Base-by-base conservation (phyloP, 92 coral and sea anemone species). In the Porites cylindrica region DNA sequence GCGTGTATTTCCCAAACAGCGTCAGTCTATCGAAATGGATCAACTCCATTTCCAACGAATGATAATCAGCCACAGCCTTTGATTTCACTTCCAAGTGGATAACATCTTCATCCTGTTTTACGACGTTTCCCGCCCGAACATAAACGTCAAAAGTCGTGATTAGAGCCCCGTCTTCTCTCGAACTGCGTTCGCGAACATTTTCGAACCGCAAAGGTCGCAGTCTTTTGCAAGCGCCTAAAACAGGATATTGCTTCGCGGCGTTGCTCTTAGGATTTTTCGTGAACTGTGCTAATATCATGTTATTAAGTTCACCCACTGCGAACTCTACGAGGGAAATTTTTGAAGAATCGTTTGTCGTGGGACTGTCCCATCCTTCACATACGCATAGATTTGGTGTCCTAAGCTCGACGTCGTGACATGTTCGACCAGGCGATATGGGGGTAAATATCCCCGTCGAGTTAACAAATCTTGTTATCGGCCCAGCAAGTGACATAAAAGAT, bases 341-440 rank as follows among this genome's bases (percentile, higher is more conserved):
- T 4, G 82, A 47, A 3, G 97, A 76, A n/a, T 92, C 91, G 83
- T 94, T 94, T 11, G 92, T 86, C 3, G 93, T 89, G 14, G 97
- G 95, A 18, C 90, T 89, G 61, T 94, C 95, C 98, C 98, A 96
- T 6, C 98, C 98, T 58, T 96, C 91, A 68, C 98, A 96, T 29
- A 96, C 95, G 75, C 98, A 96, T 19, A 92, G 56, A 66, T 92
- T 94, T 6, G 98, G 96, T 24, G 91, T 86, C 32, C 90, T 88
- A n/a, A 96, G 83, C 71, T 94, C 92, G 29, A 96, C 82, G 75
- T 91, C 91, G 68, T 85, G 58, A 67, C 98, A 96, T 32, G 96
- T 92, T 47, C 98, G 90, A 24, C 81, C 76, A 11, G 61, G 63
- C 6, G 91, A 23, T 11, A 96, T 90, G 19, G 86, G 94, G 17